Evolutionary conservation across 1,140 invertebrate genomes (phyloP), one percentile per base, ranked within the genome.

Genomic region (Proctacanthus coquilletti): DNA sequence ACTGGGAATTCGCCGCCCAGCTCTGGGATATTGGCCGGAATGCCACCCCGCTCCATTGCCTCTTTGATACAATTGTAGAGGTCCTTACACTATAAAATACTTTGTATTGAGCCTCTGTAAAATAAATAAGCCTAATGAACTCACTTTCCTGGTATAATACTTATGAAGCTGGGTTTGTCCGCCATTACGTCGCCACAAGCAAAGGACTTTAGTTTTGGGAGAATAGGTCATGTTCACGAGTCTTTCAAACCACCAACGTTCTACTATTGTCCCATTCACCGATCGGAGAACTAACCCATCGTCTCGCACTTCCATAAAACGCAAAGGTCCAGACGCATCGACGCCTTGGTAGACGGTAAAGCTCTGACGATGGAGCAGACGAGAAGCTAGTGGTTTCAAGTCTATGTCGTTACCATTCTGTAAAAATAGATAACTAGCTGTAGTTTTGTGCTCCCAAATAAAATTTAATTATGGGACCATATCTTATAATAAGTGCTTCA

Each of bases 201-300:
- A 98, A 33, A 99, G 66, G 11, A 98, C 84, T 63, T 89, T 86
- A 50, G 86, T 98, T 66, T 97, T 98, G 0, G 95, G 96, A 49
- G 92, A 94, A 60, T 94, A 99, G 0, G 94, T 98, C 91, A 99
- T 98, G 56, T 99, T 99, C 9, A 99, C 92, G 17, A 99, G 68
- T 36, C 93, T 70, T 58, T 99, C 95, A 66, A 92, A 99, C 93
- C 94, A 99, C 93, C 94, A 98, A 60, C 84, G 70, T 58, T 98
- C 94, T 34, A 95, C 81, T 48, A 98, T 97, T 5, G 89, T 80
- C 21, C 74, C 74, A 34, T 50, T 52, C 39, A 58, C 94, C 29
- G 88, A 88, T 39, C 95, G 70, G 36, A 98, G 62, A 11, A 99
- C 84, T 18, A 99, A 72, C 9, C 94, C 95, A 61, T 98, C 95